Percentiles rank a stretch among this genome's conserved stretches.
Evolutionary conservation across 2,888 invertebrate genomes (phyloP).

Genomic region (Heliconius ismenius): DNA sequence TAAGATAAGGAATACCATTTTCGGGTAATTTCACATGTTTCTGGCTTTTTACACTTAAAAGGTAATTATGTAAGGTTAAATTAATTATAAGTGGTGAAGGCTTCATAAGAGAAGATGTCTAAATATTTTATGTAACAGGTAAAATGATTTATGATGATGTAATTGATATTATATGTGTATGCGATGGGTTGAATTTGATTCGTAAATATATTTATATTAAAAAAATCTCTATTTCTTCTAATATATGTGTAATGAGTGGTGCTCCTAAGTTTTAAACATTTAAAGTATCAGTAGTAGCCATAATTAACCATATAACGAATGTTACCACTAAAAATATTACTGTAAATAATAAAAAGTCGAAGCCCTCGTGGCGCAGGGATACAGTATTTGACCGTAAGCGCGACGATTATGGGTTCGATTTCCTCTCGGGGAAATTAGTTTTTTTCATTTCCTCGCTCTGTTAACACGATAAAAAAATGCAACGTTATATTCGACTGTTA

Average conservation of each 20-base stretch:
- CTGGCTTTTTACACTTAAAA: background rate
- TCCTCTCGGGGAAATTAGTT: background rate
- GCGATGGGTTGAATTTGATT: too few relatives aligned
- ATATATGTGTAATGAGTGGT: too few relatives aligned
- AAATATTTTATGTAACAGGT: background rate
- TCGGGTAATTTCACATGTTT: constrained; percentile 4
- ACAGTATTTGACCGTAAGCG: background rate
- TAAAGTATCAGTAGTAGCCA: too few relatives aligned
- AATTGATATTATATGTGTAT: background rate
- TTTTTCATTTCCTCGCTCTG: background rate
- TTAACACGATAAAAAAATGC: background rate
- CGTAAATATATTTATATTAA: too few relatives aligned
- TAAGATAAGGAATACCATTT: constrained; percentile 3
- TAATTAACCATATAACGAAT: too few relatives aligned
- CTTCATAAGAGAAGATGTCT: background rate
- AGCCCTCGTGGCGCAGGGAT: background rate
- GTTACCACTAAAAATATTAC: too few relatives aligned
- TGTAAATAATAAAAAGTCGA: too few relatives aligned
- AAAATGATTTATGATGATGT: background rate
- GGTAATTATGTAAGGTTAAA: background rate
- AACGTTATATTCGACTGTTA: too few relatives aligned
- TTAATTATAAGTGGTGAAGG: background rate
- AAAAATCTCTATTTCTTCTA: too few relatives aligned
- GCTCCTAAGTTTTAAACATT: too few relatives aligned
- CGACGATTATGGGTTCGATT: background rate